phyloP scores from a whole-genome alignment of 2,113 vertebrate species.

The Anser brachyrhynchus region DNA sequence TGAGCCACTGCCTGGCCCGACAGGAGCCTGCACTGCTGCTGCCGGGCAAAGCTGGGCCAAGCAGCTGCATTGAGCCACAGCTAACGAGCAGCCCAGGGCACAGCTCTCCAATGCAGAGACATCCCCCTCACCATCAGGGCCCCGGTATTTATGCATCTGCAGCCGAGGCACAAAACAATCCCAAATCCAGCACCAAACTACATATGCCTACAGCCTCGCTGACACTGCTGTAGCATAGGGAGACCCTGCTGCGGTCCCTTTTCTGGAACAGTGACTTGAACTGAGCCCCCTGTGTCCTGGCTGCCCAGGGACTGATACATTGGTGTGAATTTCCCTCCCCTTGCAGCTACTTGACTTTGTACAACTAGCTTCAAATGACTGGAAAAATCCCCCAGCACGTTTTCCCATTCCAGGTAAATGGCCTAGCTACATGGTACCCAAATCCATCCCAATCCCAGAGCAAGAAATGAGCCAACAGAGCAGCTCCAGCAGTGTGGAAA shows the following conservation, averaged over 20 bases:
- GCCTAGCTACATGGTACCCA: not conserved
- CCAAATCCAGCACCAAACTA: not conserved
- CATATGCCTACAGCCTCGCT: not conserved
- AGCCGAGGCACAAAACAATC: not conserved
- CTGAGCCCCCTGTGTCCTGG: too few species aligned
- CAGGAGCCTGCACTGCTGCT: rapidly evolving
- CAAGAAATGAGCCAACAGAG: not conserved
- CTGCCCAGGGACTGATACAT: rapidly evolving
- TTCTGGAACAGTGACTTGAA: not conserved
- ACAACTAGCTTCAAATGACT: not conserved
- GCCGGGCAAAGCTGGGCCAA: not conserved
- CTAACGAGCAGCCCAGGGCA: not conserved
- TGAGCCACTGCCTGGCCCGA: rapidly evolving
- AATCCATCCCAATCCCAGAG: not conserved
- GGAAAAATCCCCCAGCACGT: not conserved
- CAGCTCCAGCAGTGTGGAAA: not conserved
- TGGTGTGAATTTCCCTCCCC: not conserved
- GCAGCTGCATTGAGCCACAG: rapidly evolving
- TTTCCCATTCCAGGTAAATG: not conserved
- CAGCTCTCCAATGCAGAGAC: rapidly evolving
- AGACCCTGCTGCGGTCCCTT: not conserved
- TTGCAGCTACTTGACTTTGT: not conserved
- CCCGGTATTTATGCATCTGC: rapidly evolving
- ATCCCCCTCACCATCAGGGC: not conserved
- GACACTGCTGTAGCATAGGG: rapidly evolving